These are phyloP conservation scores for Stratiomys singularior DNA, from an alignment of 2,888 invertebrate genomes.

Conservation along the genomic window DNA sequence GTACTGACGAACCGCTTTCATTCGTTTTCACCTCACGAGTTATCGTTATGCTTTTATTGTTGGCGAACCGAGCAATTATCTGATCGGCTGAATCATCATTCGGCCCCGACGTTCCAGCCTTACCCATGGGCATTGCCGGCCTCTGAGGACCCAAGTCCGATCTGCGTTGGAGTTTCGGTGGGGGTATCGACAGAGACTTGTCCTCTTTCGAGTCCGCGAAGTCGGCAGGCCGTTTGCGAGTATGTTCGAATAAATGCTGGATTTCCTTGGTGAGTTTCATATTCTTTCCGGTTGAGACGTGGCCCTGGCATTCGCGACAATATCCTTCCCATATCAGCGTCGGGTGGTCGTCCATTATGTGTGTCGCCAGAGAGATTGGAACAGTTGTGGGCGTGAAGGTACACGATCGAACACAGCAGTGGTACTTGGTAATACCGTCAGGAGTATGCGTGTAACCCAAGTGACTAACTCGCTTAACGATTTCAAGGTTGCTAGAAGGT, in stretches of 20 bases:
- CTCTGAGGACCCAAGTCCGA: conserved; percentile 54
- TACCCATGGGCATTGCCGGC: not conserved
- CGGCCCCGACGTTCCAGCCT: not conserved
- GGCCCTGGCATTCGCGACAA: conserved; percentile 67
- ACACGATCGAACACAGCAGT: conserved; percentile 60
- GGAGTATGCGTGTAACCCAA: conserved; percentile 56
- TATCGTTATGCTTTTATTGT: conserved; percentile 31
- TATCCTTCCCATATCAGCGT: conserved; percentile 69
- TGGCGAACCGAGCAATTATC: conserved; percentile 26
- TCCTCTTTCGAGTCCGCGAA: not conserved
- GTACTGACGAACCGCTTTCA: not conserved
- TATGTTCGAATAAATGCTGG: conserved; percentile 57
- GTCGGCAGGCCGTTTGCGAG: conserved; percentile 2
- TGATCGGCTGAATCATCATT: conserved; percentile 11
- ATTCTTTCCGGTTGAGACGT: conserved; percentile 46
- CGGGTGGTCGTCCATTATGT: conserved; percentile 60
- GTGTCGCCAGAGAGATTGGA: conserved; percentile 59
- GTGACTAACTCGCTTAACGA: conserved; percentile 56
- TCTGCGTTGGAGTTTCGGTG: conserved; percentile 63
- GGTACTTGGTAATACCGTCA: conserved; percentile 55
- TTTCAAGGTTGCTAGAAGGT: conserved; percentile 48
- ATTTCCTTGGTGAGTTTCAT: conserved; percentile 55
- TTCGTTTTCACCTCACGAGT: conserved; percentile 18
- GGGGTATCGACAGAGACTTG: not conserved
- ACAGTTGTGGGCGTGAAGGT: conserved; percentile 60